Evolutionary conservation across 2,797 vertebrate genomes (phyloP), one percentile per base, ranked within the genome.

Genomic region (Eurystomus glaucurus): DNA sequence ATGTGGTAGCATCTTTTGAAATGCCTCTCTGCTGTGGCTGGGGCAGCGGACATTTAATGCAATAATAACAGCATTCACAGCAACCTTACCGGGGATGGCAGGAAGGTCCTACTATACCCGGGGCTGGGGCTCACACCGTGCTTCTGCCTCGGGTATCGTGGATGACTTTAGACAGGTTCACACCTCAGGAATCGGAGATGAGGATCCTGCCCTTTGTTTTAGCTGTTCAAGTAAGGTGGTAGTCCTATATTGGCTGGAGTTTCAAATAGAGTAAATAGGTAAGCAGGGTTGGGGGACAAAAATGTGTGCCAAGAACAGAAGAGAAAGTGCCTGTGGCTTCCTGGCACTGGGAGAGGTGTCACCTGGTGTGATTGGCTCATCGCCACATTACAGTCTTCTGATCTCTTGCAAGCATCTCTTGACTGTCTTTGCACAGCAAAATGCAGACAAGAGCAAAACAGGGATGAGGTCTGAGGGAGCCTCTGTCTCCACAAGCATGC

Each of bases 51-150:
- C 14, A 12, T 25, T 70, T 65, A 66, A 81, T 82, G 81, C 85
- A 90, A 6, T 74, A 77, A 94, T 50, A 45, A 74, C 2, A 26
- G 26, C 35, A 43, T 55, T 51, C 31, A 8, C 29, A 26, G 60
- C 11, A 18, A 39, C 9, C 1, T 15, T 6, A 2, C 5, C 2
- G 1, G 52, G 28, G 52, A 4, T n/a, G 41, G 13, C 52, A 77
- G 48, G 45, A 55, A 37, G 48, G 70, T 72, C n/a, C 77, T 61
- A 7, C 60, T 55, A 2, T 2, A 1, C 33, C 14, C 13, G 11
- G 25, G 11, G 12, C 13, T 75, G 9, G 10, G 28, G 48, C 15
- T 85, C 35, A 29, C 7, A 19, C 22, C 15, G 3, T 1, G 5
- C 17, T 64, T 74, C 77, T 46, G 46, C 57, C 43, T 84, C 28